Evolutionary conservation across 2,797 vertebrate species (phyloP), one percentile per base, ranked within the genome.

Genomic region (Falco columbarius): DNA sequence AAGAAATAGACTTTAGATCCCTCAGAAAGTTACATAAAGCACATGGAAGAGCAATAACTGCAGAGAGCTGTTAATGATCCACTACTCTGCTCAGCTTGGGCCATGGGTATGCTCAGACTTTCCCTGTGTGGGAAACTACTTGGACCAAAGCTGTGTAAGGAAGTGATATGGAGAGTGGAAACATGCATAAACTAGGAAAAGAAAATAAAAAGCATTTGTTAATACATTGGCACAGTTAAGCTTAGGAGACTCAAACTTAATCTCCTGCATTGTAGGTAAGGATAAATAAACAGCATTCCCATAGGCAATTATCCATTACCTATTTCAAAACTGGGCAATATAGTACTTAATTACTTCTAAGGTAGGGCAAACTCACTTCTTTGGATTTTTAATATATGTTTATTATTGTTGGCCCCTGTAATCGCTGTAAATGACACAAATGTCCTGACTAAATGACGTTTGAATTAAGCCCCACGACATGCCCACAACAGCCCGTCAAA

Each of bases 201-300:
- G 38, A 90, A 90, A 83, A 93, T 38, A 65, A 90, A 82, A 92
- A 59, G 0, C 4, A 14, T 73, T 90, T 87, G 32, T 92, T 88
- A 90, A 68, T 72, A 68, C 46, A 67, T 46, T 54, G 66, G 12
- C 27, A 84, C 13, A 66, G 30, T 55, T 14, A 79, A 68, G 6
- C 15, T 71, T 46, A 56, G n/a, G 44, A 93, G 44, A 81, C 22
- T 82, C 79, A 63, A 10, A 81, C 20, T 71, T 71, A 79, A 76
- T 90, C 72, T 86, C 18, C 54, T 81, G 36, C 88, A 74, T 49
- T 82, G 61, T 91, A 82, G 27, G 52, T 91, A 75, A 80, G 32
- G 68, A 67, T 63, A 96, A 91, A 75, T 88, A 95, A 93, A 86
- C 30, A 87, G 5, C 74, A 76, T 87, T 87, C 22, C 67, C 40